Base-by-base conservation (phyloP, 2,888 invertebrate species). In the Mesochorus sp. region DNA sequence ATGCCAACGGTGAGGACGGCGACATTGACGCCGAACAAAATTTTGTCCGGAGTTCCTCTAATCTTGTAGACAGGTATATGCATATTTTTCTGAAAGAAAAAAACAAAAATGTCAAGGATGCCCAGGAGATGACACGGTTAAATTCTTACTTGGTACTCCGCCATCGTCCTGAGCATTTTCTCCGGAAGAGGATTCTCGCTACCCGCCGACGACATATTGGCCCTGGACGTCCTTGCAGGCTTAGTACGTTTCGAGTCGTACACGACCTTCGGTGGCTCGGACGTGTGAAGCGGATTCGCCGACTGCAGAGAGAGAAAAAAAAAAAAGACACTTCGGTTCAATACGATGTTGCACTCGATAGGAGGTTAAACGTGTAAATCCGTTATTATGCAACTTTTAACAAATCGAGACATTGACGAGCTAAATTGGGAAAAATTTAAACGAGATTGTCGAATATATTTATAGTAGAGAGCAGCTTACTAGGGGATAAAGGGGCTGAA, bases 401-500 rank as follows among this genome's bases (percentile, higher is more conserved):
- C n/a, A n/a, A n/a, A n/a, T n/a, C n/a, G n/a, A n/a, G n/a, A n/a
- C n/a, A 31, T 31, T 31, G 31, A 12, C 5, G 6, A 28, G 14
- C 42, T 37, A 21, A 2, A 24, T 39, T 12, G 12, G 21, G 26
- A 5, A 37, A 39, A 19, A 21, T 12, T 28, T 19, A 5, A 14
- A 1, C 2, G 21, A 62, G 19, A 6, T 0, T 37, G 42, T 21
- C n/a, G n/a, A n/a, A n/a, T 12, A 47, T 17, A 2, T 6, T 4
- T 4, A 8, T 4, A 28, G 5, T 21, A 47, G n/a, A 34, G 37
- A 37, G 10, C 6, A 49, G 24, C 85, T 84, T 75, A 85, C 85
- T 53, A 85, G n/a, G 26, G 85, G 85, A 80, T 80, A 82, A 53
- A 83, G 82, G 24, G 85, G 84, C 51, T 84, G 83, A 0, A 84